phyloP scores from a whole-genome alignment of 53 echinoderm and acorn worm genomes.

The Crossaster papposus region DNA sequence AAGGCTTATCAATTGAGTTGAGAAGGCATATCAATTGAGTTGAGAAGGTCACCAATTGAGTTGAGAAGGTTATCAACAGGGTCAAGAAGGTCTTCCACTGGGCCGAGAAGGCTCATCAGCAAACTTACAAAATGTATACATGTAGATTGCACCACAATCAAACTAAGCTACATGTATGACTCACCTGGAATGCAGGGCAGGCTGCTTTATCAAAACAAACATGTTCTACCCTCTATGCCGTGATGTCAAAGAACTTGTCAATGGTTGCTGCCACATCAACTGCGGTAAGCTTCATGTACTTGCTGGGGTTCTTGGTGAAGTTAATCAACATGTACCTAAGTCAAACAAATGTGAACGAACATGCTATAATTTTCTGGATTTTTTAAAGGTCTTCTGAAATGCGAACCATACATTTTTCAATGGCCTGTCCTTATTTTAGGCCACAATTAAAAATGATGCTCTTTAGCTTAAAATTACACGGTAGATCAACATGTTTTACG shows the following conservation, averaged over 20 bases:
- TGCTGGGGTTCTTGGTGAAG: conserved; percentile 94
- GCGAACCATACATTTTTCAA: too few species aligned
- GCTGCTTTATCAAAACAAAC: background rate
- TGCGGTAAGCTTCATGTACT: conserved; percentile 88
- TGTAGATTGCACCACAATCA: background rate
- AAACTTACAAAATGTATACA: background rate
- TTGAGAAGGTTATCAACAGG: background rate
- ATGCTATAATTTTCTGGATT: background rate
- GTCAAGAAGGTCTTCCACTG: conserved; percentile 3
- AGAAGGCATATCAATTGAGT: too few species aligned
- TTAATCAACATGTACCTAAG: conserved; percentile 80
- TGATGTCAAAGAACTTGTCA: conserved; percentile 95
- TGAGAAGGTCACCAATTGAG: too few species aligned
- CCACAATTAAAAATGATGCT: too few species aligned
- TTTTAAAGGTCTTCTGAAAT: background rate
- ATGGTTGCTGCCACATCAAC: conserved; percentile 73
- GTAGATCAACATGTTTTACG: too few species aligned
- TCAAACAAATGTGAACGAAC: background rate
- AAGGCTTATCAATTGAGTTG: too few species aligned
- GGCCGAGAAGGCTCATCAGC: conserved; percentile 13
- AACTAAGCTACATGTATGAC: conserved; percentile 8
- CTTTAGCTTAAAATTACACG: too few species aligned
- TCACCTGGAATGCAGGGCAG: conserved; percentile 24
- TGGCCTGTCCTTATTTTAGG: too few species aligned
- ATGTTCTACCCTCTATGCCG: conserved; percentile 46